Evolutionary conservation across 2,113 vertebrate species (phyloP), one percentile per base, ranked within the genome.

Genomic region (Myotis davidii): DNA sequence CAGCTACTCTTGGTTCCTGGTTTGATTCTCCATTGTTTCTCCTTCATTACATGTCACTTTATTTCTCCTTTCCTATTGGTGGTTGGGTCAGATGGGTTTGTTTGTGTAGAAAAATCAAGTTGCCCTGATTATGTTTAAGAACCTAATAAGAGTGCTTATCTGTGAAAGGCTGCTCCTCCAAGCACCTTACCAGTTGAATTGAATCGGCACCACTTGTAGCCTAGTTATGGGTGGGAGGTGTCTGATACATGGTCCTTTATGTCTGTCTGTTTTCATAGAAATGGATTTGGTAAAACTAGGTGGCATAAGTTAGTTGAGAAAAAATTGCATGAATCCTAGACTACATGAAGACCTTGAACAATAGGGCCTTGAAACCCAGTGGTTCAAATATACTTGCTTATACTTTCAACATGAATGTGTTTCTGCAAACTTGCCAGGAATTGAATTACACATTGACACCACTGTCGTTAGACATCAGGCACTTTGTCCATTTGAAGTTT

Each of bases 1-100:
- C 97, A 98, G 95, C 97, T 98, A 97, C 29, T 94, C 54, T 79
- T 94, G 91, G 42, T 54, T 34, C 95, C 37, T 77, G 48, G 16
- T 0, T 8, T 59, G 48, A 39, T 39, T 14, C 25, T 87, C 45
- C 29, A 0, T 27, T 73, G 89, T 20, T 29, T 50, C 17, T 81
- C 39, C 39, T 17, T 87, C 86, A 84, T 96, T 88, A 7, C 42
- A 88, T 83, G 56, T 25, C 81, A 70, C 72, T 91, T 92, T 86
- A 78, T 95, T 98, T 97, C 88, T 74, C 91, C 54, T 93, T 97
- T 94, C 93, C 94, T 88, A 0, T 34, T 61, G 9, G 96, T 97
- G 94, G 64, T 69, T 86, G 42, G 59, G 96, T 84, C 76, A 11
- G 78, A 91, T 93, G 69, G 6, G 13, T 83, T 81, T 78, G 39